phyloP scores from a whole-genome alignment of 1,140 invertebrate genomes.

The Lethrus apterus region DNA sequence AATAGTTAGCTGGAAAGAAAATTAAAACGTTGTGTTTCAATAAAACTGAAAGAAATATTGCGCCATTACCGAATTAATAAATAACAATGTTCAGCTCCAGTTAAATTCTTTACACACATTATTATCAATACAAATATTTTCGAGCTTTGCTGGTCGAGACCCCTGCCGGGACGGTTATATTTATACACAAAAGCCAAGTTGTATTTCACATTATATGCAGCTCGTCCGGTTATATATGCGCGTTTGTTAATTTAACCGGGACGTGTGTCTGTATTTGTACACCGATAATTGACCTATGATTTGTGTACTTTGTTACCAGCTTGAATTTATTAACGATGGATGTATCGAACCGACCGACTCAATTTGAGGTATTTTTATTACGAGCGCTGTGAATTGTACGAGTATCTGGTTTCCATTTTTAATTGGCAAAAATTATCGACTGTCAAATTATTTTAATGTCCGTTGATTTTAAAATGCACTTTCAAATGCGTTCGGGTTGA shows the following conservation, averaged over 20 bases:
- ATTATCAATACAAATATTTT: slow-evolving; percentile 19
- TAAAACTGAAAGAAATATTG: slow-evolving; percentile 12
- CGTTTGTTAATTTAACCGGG: slow-evolving; percentile 24
- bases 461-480: too few species aligned
- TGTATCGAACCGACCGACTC: neutral
- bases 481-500: too few species aligned
- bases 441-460: too few species aligned
- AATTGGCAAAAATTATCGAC: too few species aligned
- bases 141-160: slow-evolving; percentile 14
- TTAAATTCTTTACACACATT: slow-evolving; percentile 15
- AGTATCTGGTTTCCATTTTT: too few species aligned
- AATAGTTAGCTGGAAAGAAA: too few species aligned
- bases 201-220: slow-evolving; percentile 25
- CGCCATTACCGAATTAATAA: slow-evolving; percentile 12
- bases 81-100: slow-evolving; percentile 12
- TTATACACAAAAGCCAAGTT: slow-evolving; percentile 22
- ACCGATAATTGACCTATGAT: slow-evolving; percentile 27
- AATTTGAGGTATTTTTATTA: too few species aligned
- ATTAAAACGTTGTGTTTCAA: slow-evolving; percentile 11
- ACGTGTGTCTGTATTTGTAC: slow-evolving; percentile 25
- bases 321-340: slow-evolving; percentile 20
- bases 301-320: slow-evolving; percentile 22
- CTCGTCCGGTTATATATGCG: slow-evolving; percentile 23
- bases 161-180: slow-evolving; percentile 17
- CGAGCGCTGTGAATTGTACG: too few species aligned